Conservation (phyloP, 2,888 invertebrate genomes). For the Halocaridina rubra region DNA sequence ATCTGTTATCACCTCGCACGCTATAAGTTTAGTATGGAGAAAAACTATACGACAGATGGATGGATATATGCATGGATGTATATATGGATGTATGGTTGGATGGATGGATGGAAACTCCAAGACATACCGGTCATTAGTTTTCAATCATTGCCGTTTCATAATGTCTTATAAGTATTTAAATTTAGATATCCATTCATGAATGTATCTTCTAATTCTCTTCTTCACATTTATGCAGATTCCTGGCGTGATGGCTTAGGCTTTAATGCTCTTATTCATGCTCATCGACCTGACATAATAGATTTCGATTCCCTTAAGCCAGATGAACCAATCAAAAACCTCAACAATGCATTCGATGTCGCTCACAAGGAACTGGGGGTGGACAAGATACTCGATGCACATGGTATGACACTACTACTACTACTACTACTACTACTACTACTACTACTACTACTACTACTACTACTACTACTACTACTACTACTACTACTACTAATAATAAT, state of each 20-base stretch:
- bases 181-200: too few species aligned
- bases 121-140: too few species aligned
- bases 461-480: neutral
- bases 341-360: constrained; percentile 85
- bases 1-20: too few species aligned
- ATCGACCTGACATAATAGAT: constrained; percentile 79
- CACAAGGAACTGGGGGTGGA: constrained; percentile 83
- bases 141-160: too few species aligned
- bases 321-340: constrained; percentile 78
- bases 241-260: constrained; percentile 93
- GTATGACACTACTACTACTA: constrained; percentile 69
- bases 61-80: too few species aligned
- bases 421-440: neutral
- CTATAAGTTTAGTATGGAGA: too few species aligned
- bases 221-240: too few species aligned
- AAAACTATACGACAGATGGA: too few species aligned
- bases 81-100: too few species aligned
- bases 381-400: constrained; percentile 87
- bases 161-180: too few species aligned
- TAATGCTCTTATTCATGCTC: constrained; percentile 83
- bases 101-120: too few species aligned
- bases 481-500: neutral
- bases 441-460: neutral
- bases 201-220: too few species aligned
- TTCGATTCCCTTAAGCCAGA: constrained; percentile 74